Conservation (phyloP, 2,113 vertebrate species). For the Trogon melanurus region DNA sequence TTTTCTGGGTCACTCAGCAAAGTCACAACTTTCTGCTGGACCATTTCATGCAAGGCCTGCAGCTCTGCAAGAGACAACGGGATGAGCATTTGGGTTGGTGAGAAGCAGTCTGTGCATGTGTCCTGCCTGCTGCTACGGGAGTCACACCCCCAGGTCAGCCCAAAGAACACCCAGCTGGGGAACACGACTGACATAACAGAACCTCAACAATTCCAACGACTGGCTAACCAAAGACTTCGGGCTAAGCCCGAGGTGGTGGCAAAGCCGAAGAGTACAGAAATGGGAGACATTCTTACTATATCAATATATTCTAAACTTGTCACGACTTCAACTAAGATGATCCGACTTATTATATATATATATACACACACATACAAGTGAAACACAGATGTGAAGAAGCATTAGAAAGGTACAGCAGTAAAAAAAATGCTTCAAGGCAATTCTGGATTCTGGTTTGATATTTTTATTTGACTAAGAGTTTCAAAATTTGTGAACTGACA, state of each 20-base stretch:
- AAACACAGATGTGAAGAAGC: not conserved
- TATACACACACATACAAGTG: too few relatives aligned
- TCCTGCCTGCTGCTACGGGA: not conserved
- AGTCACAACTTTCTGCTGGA: constrained; percentile 99
- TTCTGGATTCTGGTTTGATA: not conserved
- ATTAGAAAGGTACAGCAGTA: not conserved
- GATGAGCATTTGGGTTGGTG: not conserved
- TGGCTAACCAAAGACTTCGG: not conserved
- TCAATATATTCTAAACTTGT: not conserved
- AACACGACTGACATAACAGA: not conserved
- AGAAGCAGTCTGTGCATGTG: fast-evolving
- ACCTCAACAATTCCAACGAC: not conserved
- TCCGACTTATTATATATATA: not conserved
- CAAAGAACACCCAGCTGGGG: fast-evolving
- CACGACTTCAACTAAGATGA: not conserved
- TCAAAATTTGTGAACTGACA: not conserved
- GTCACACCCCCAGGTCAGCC: not conserved
- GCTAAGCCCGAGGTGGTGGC: not conserved
- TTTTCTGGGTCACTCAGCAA: constrained; percentile 96
- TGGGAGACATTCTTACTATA: not conserved
- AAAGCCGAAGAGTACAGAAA: not conserved
- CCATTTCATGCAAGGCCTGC: constrained; percentile 98
- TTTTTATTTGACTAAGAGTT: not conserved
- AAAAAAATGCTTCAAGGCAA: not conserved
- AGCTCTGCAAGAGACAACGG: constrained; percentile 79